phyloP scores from a whole-genome alignment of 2,888 invertebrate species.

The Seira ritae region DNA sequence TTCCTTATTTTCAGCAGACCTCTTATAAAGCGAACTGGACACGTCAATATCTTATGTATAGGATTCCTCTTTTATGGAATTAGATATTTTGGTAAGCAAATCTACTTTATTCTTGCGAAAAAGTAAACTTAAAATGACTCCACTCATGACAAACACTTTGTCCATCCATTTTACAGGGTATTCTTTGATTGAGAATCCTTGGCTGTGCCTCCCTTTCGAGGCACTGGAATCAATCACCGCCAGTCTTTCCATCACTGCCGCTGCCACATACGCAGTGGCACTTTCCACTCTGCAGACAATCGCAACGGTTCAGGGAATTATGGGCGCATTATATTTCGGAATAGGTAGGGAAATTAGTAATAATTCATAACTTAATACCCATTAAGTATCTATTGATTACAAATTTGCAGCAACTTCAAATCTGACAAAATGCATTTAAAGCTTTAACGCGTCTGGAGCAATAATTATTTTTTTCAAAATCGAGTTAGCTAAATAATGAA shows the following conservation, averaged over 20 bases:
- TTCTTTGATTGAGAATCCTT: conserved; percentile 85
- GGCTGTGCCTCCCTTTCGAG: conserved; percentile 86
- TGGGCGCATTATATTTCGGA: conserved; percentile 88
- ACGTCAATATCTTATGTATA: conserved; percentile 86
- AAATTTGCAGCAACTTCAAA: neutral
- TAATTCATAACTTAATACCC: neutral
- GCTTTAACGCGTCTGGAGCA: neutral
- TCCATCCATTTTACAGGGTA: conserved; percentile 83
- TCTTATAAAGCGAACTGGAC: conserved; percentile 84
- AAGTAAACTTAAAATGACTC: no score
- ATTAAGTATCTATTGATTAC: neutral
- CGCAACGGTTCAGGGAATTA: conserved; percentile 85
- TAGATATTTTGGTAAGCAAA: conserved; percentile 81
- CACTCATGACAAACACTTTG: neutral
- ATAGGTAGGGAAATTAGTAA: no score
- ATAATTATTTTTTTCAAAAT: neutral
- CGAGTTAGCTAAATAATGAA: no score
- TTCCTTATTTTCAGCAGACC: conserved; percentile 86
- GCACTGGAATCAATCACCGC: conserved; percentile 87
- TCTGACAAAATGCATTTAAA: neutral
- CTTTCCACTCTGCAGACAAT: conserved; percentile 85
- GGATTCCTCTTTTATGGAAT: conserved; percentile 87
- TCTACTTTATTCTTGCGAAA: no score
- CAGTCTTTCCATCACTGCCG: conserved; percentile 85
- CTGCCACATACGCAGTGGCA: conserved; percentile 86